Evolutionary conservation across 2,888 invertebrate species (phyloP).

Genomic region (Aphodius sticticus): DNA sequence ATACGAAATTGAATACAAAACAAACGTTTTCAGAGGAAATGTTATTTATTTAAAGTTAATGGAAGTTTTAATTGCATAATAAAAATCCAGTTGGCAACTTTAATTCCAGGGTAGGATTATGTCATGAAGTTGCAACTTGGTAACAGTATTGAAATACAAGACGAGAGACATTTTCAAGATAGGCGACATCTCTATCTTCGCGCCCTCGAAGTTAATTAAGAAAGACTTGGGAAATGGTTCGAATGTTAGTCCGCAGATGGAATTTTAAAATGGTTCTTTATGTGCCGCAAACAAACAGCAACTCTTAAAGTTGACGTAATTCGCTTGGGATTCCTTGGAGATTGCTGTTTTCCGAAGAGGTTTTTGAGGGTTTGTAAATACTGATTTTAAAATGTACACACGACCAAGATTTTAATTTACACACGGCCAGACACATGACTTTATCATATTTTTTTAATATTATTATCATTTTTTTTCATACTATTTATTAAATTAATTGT

Average conservation of each 20-base stretch:
- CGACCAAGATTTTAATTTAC: too few species aligned
- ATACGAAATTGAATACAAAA: too few species aligned
- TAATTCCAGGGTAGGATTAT: not conserved
- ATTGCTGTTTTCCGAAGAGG: not conserved
- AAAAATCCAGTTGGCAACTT: not conserved
- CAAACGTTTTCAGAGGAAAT: too few species aligned
- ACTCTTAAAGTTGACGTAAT: not conserved
- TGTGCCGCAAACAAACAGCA: not conserved
- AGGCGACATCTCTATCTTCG: not conserved
- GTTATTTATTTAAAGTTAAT: not conserved
- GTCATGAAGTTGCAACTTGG: not conserved
- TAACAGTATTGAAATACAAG: not conserved
- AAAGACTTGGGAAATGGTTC: not conserved
- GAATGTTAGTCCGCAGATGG: not conserved
- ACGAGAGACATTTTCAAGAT: not conserved
- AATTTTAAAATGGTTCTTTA: not conserved
- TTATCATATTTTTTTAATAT: too few species aligned
- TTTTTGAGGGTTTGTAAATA: not conserved
- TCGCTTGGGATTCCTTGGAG: not conserved
- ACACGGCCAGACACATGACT: too few species aligned
- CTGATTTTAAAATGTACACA: not conserved
- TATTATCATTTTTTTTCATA: too few species aligned
- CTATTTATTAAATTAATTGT: too few species aligned
- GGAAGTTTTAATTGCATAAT: not conserved
- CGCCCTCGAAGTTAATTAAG: not conserved